Conservation (phyloP, 1,140 invertebrate species). For the Acromyrmex echinatior region DNA sequence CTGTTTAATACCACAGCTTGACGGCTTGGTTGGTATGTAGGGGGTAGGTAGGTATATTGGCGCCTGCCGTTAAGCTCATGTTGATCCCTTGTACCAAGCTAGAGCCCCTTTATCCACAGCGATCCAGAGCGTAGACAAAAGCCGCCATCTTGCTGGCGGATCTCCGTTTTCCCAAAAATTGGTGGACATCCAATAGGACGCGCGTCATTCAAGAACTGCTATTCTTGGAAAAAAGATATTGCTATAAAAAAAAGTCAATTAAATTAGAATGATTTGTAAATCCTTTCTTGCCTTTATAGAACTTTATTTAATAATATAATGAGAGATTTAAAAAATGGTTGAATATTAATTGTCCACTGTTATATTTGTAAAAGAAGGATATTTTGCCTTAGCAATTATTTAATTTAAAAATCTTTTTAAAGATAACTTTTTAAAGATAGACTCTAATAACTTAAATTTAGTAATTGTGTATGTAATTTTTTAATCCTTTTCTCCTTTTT, state of each 20-base stretch:
- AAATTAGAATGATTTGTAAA: not conserved
- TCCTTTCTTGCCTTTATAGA: not conserved
- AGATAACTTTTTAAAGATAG: not conserved
- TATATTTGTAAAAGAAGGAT: not conserved
- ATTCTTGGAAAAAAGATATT: not conserved
- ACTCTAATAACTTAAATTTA: not conserved
- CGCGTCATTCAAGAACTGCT: not conserved
- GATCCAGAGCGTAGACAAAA: constrained; percentile 54
- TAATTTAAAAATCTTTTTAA: not conserved
- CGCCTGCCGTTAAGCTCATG: constrained; percentile 81
- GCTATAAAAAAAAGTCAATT: not conserved
- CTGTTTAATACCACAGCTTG: constrained; percentile 81
- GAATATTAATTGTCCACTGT: not conserved
- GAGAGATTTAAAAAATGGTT: not conserved
- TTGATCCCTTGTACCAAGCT: constrained; percentile 80
- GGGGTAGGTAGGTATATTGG: constrained; percentile 80
- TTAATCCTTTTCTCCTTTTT: not conserved
- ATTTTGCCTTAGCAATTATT: not conserved
- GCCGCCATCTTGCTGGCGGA: constrained; percentile 62
- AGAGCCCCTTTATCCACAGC: constrained; percentile 73
- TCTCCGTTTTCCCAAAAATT: constrained; percentile 44
- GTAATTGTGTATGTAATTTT: not conserved
- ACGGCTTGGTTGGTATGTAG: constrained; percentile 73
- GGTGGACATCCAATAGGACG: not conserved
- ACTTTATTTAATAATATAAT: not conserved